phyloP scores from a whole-genome alignment of 2,797 vertebrate species.

The Glyptemys insculpta region DNA sequence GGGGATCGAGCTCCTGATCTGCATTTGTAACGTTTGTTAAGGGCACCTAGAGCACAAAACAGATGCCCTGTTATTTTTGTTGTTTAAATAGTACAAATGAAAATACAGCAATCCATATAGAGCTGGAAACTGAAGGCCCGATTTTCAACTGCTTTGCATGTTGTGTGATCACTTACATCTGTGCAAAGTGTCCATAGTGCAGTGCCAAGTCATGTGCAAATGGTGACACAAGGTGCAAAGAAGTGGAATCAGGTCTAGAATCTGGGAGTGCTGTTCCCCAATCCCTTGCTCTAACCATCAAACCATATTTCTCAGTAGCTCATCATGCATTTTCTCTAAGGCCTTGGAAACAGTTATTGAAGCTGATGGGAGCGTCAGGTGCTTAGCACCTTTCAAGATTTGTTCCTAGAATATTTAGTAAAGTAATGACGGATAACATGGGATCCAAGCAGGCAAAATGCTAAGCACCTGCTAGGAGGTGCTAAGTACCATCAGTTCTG shows the following conservation, averaged over 20 bases:
- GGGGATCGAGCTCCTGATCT: background rate
- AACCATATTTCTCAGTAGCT: background rate
- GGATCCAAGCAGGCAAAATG: accelerated
- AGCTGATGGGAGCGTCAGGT: background rate
- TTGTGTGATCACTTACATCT: background rate
- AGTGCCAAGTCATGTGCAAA: background rate
- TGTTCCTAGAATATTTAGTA: accelerated
- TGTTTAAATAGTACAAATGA: background rate
- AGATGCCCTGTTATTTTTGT: accelerated
- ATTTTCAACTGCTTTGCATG: background rate
- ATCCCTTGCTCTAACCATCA: background rate
- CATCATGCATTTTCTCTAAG: background rate
- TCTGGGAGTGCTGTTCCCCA: background rate
- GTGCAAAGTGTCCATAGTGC: background rate
- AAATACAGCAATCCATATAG: background rate
- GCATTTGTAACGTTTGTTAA: background rate
- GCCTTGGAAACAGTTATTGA: background rate
- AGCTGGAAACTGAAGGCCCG: background rate
- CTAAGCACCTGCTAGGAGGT: accelerated
- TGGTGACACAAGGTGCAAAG: background rate
- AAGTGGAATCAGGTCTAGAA: background rate
- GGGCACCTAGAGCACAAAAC: background rate
- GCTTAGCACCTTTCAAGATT: too few relatives aligned
- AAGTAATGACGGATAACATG: background rate
- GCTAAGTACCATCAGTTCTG: background rate